These are phyloP conservation scores for Aphelinus certus DNA, from an alignment of 1,140 invertebrate species.

Conservation along the genomic window DNA sequence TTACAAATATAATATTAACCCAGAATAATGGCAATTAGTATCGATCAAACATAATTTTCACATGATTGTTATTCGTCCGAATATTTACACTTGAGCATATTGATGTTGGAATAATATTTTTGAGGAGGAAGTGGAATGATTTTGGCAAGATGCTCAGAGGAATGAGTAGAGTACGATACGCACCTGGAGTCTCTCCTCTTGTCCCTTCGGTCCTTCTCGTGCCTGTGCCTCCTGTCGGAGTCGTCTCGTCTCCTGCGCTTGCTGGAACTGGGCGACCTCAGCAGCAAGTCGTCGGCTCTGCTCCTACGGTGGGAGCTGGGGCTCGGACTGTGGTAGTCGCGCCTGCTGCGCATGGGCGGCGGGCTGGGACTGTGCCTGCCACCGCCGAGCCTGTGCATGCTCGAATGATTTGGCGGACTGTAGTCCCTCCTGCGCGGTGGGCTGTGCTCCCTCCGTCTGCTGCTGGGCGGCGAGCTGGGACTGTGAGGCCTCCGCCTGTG, in stretches of 20 bases:
- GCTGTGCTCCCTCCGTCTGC: background rate
- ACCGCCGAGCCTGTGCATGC: conserved; percentile 51
- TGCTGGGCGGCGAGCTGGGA: conserved; percentile 49
- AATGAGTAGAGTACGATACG: too few relatives aligned
- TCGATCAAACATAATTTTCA: too few relatives aligned
- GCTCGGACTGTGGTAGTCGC: conserved; percentile 55
- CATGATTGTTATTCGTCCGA: too few relatives aligned
- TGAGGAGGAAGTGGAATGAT: too few relatives aligned
- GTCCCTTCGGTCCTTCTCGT: conserved; percentile 61
- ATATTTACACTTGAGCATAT: too few relatives aligned
- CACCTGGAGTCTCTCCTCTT: conserved; percentile 59
- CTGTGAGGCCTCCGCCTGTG: conserved; percentile 56
- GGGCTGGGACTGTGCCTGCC: conserved; percentile 58
- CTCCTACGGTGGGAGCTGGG: conserved; percentile 51
- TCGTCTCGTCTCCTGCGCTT: conserved; percentile 62
- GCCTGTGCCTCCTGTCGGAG: conserved; percentile 61
- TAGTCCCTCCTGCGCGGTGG: conserved; percentile 55
- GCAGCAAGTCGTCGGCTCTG: conserved; percentile 40
- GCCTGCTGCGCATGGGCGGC: conserved; percentile 43
- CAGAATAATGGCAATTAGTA: too few relatives aligned
- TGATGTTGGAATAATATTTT: too few relatives aligned
- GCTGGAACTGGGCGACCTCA: conserved; percentile 41
- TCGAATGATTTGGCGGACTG: conserved; percentile 50
- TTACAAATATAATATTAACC: too few relatives aligned
- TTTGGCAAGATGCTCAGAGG: too few relatives aligned